Evolutionary conservation across 2,888 invertebrate species (phyloP).

Genomic region (Parapristionchus giblindavisi): DNA sequence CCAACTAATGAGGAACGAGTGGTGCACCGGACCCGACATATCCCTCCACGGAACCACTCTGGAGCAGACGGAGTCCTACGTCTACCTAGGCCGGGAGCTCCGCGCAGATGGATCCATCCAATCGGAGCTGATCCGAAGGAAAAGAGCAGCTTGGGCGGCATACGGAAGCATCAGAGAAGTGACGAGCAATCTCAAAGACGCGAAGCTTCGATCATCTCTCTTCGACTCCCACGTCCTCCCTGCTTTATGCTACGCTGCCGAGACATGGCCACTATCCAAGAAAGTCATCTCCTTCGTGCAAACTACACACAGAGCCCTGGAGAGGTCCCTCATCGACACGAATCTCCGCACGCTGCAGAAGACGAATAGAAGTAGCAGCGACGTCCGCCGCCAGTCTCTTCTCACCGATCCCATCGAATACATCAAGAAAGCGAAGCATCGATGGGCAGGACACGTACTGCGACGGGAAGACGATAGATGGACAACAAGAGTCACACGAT

Average conservation of each 20-base stretch:
- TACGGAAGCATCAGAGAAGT: background rate
- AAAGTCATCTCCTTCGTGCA: background rate
- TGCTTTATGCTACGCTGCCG: constrained; percentile 9
- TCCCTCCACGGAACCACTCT: background rate
- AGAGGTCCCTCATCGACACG: background rate
- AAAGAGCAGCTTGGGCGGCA: constrained; percentile 7
- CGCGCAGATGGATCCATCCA: background rate
- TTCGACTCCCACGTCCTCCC: constrained; percentile 28
- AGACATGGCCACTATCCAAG: background rate
- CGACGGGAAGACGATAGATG: constrained; percentile 1
- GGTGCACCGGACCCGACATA: constrained; percentile 7
- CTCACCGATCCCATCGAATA: background rate
- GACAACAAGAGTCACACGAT: background rate
- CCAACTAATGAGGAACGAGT: background rate
- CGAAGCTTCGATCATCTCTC: background rate
- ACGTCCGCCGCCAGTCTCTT: background rate
- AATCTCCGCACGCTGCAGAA: background rate
- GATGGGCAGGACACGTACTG: constrained; percentile 14
- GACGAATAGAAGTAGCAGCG: background rate
- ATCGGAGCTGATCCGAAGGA: background rate
- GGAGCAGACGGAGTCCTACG: background rate
- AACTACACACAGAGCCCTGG: background rate
- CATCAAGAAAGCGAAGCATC: constrained; percentile 17
- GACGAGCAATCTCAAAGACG: background rate
- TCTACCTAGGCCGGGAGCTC: constrained; percentile 1